These are phyloP conservation scores for Kryptolebias ocellatus DNA, from an alignment of 2,797 vertebrate genomes.

Conservation along the genomic window DNA sequence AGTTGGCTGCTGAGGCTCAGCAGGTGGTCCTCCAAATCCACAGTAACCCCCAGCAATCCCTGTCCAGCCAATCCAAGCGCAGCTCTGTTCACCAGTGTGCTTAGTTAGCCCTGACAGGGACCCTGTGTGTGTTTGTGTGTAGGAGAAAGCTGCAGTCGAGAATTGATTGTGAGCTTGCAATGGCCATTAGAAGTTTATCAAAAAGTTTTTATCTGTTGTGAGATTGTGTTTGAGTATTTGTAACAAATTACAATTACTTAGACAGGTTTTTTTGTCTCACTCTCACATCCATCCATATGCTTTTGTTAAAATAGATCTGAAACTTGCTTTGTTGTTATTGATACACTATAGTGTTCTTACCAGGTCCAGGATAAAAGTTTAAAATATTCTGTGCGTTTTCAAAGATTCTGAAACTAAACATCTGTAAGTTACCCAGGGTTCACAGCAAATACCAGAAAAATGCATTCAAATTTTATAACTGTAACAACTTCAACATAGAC, in stretches of 20 bases:
- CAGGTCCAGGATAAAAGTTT: no score
- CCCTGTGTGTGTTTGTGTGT: conserved; percentile 50
- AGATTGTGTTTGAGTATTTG: conserved; percentile 33
- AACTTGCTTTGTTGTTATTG: no score
- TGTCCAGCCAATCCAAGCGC: conserved; percentile 76
- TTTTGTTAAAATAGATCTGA: no score
- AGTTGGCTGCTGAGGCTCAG: conserved; percentile 94
- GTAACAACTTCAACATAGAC: no score
- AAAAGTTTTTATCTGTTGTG: conserved; percentile 66
- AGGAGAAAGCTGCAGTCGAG: conserved; percentile 62
- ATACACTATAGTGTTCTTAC: no score
- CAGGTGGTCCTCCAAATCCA: conserved; percentile 99
- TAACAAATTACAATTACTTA: neutral
- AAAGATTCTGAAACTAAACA: no score
- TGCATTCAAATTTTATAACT: no score
- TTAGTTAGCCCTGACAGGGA: conserved; percentile 73
- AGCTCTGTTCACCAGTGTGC: conserved; percentile 57
- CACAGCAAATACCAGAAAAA: no score
- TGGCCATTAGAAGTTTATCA: conserved; percentile 88
- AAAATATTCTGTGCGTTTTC: no score
- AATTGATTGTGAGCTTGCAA: conserved; percentile 64
- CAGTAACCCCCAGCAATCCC: conserved; percentile 88
- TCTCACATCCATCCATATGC: no score
- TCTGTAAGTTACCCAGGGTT: no score
- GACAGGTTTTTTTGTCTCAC: neutral